Evolutionary conservation across 2,888 invertebrate species (phyloP).

Genomic region (Agonum fuliginosum): DNA sequence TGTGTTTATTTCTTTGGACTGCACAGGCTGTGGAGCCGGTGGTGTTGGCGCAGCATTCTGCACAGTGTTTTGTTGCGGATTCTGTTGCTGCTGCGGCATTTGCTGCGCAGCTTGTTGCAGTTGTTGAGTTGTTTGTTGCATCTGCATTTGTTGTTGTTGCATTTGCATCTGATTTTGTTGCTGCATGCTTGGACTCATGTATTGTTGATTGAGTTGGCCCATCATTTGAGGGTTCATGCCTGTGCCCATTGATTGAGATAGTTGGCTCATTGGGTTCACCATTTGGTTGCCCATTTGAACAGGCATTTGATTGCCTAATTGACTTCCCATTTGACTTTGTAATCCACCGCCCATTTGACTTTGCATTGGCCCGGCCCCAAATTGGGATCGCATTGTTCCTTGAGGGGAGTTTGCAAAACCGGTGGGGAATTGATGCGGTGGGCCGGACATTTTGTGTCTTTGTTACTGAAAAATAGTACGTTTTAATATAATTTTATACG

Average conservation of each 20-base stretch:
- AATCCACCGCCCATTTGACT: constrained; percentile 67
- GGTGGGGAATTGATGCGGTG: constrained; percentile 83
- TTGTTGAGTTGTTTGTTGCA: constrained; percentile 68
- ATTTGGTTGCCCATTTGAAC: constrained; percentile 77
- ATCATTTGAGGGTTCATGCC: constrained; percentile 76
- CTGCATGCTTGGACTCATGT: constrained; percentile 65
- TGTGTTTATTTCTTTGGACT: constrained; percentile 88
- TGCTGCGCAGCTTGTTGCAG: constrained; percentile 70
- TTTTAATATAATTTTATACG: not conserved
- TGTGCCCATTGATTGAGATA: constrained; percentile 74
- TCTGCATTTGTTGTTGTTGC: constrained; percentile 67
- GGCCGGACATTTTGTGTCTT: constrained; percentile 79
- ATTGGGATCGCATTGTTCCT: constrained; percentile 79
- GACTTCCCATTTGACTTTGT: constrained; percentile 68
- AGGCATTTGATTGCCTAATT: constrained; percentile 70
- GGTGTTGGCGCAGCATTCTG: constrained; percentile 67
- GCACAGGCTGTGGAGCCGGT: constrained; percentile 70
- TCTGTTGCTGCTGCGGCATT: constrained; percentile 68
- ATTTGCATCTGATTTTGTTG: constrained; percentile 66
- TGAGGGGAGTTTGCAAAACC: constrained; percentile 79
- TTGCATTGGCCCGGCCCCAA: constrained; percentile 79
- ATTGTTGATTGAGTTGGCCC: constrained; percentile 69
- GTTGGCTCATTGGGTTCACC: constrained; percentile 74
- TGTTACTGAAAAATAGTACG: not conserved
- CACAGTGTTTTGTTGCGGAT: constrained; percentile 67